Percentiles rank a stretch among this genome's conserved stretches.
Evolutionary conservation across 2,888 invertebrate genomes (phyloP).

Genomic region (Leptogaster cylindrica): DNA sequence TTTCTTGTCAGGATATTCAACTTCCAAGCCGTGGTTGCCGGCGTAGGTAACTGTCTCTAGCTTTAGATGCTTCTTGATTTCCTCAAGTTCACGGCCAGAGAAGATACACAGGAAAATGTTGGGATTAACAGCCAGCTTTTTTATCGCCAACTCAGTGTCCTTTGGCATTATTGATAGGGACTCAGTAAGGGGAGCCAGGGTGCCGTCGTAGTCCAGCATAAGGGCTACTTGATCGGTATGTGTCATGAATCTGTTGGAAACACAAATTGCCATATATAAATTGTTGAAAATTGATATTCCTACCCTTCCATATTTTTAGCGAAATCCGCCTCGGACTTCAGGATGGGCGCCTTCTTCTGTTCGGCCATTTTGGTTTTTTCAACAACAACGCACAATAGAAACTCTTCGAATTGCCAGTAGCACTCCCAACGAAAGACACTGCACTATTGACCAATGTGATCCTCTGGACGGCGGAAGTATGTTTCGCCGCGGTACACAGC

Average conservation of each 20-base stretch:
- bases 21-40: slow-evolving; percentile 78
- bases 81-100: slow-evolving; percentile 75
- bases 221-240: slow-evolving; percentile 73
- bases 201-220: slow-evolving; percentile 77
- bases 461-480: slow-evolving; percentile 41
- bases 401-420: slow-evolving; percentile 18
- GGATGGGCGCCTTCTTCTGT: slow-evolving; percentile 60
- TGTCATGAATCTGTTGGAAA: slow-evolving; percentile 62
- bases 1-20: slow-evolving; percentile 76
- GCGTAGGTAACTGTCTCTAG: slow-evolving; percentile 71
- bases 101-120: slow-evolving; percentile 76
- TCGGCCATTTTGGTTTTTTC: slow-evolving; percentile 27
- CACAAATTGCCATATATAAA: neutral
- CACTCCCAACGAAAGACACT: slow-evolving; percentile 44
- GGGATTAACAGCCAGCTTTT: slow-evolving; percentile 72
- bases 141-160: slow-evolving; percentile 73
- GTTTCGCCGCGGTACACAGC: slow-evolving; percentile 21
- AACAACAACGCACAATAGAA: neutral
- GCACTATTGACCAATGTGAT: slow-evolving; percentile 41
- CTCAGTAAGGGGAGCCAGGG: slow-evolving; percentile 75
- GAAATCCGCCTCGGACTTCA: slow-evolving; percentile 60
- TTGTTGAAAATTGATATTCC: slow-evolving; percentile 38
- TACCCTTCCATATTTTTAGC: slow-evolving; percentile 60
- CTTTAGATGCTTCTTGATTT: slow-evolving; percentile 74
- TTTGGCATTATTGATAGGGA: slow-evolving; percentile 70